A percentile compares a stretch with the other conserved stretches of the same genome.
phyloP scores from a whole-genome alignment of 2,888 invertebrate genomes.

The Caenorhabditis becei region DNA sequence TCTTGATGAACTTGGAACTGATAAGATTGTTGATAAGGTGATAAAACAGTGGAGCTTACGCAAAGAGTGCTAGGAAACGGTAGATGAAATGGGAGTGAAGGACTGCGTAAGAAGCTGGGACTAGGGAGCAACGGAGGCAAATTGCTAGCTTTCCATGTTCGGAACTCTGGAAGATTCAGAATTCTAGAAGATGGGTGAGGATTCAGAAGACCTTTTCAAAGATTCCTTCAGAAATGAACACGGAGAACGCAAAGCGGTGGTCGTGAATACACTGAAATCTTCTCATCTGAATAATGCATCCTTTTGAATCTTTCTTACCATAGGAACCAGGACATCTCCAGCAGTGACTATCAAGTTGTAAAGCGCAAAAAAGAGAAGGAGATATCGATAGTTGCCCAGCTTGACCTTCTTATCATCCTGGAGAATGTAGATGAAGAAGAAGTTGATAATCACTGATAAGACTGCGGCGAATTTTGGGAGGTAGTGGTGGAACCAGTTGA shows the following conservation, averaged over 20 bases:
- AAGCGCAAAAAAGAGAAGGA: slow-evolving; percentile 14
- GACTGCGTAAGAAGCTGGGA: slow-evolving; percentile 14
- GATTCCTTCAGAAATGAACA: no score
- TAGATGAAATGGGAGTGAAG: slow-evolving; percentile 24
- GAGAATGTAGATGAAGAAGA: slow-evolving; percentile 18
- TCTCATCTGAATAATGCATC: no score
- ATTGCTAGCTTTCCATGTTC: not conserved
- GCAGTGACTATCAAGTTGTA: no score
- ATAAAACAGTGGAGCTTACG: not conserved
- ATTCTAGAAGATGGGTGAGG: no score
- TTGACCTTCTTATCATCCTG: slow-evolving; percentile 27
- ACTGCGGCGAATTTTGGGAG: slow-evolving; percentile 28
- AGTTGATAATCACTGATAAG: slow-evolving; percentile 21
- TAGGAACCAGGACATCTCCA: no score
- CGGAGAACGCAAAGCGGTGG: no score
- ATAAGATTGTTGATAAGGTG: not conserved
- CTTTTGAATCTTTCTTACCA: no score
- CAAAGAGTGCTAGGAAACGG: slow-evolving; percentile 1
- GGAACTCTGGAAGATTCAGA: not conserved
- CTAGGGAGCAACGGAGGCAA: slow-evolving; percentile 3
- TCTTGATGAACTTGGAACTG: not conserved
- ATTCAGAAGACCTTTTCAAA: no score
- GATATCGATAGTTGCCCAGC: slow-evolving; percentile 29
- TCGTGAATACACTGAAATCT: no score
- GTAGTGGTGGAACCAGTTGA: slow-evolving; percentile 30